phyloP scores from a whole-genome alignment of 2,797 vertebrate species.

The Varecia variegata region DNA sequence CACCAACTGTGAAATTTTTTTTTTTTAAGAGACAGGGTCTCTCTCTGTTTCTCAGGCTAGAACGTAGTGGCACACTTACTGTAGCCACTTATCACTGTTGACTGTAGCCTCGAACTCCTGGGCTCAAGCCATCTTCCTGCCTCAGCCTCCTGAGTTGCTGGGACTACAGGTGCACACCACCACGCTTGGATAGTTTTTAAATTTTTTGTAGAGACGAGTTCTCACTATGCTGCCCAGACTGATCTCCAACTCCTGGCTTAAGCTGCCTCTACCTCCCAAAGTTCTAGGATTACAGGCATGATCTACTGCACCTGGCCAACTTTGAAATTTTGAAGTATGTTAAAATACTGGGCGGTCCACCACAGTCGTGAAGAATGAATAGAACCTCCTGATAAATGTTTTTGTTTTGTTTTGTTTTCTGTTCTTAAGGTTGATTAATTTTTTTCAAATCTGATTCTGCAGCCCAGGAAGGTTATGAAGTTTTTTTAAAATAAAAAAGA shows the following conservation, averaged over 20 bases:
- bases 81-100: not conserved
- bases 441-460: not conserved
- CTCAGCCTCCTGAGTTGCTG: not conserved
- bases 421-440: not conserved
- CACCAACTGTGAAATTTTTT: not conserved
- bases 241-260: not conserved
- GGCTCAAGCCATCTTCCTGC: not conserved
- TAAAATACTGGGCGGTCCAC: not conserved
- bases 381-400: not conserved
- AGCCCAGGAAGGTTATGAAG: not conserved
- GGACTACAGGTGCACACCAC: not conserved
- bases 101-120: not conserved
- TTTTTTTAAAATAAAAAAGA: not conserved
- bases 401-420: not conserved
- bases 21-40: not conserved
- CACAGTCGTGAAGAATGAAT: not conserved
- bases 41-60: not conserved
- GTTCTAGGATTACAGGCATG: not conserved
- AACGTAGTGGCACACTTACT: not conserved
- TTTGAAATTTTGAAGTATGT: slow-evolving; percentile 20
- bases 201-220: not conserved
- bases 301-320: not conserved
- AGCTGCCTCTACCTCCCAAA: not conserved
- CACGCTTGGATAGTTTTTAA: not conserved
- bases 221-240: not conserved